Conservation (phyloP, 2,888 invertebrate species). For the Isoperla grammatica region DNA sequence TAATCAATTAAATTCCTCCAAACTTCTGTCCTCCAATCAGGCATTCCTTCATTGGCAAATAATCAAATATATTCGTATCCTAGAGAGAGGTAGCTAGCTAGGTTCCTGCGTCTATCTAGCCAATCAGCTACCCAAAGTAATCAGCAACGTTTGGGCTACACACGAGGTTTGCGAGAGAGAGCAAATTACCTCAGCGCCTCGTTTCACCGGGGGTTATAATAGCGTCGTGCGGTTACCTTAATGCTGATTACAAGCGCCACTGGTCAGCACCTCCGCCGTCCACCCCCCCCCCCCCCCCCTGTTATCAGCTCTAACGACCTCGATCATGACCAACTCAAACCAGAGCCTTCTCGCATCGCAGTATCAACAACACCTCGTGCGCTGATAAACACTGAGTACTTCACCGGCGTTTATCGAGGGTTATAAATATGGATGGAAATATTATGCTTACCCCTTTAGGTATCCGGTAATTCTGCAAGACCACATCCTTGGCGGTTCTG, state of each 20-base stretch:
- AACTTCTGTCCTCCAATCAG: no score
- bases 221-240: conserved; percentile 4
- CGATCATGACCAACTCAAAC: neutral
- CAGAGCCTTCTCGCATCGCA: neutral
- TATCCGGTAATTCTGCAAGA: conserved; percentile 57
- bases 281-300: neutral
- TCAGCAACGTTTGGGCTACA: no score
- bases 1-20: no score
- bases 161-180: no score
- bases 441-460: conserved; percentile 51
- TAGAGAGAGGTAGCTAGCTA: no score
- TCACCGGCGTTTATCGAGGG: neutral
- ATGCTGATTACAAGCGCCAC: conserved; percentile 11
- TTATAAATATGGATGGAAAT: neutral
- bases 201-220: neutral
- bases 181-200: neutral
- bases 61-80: no score
- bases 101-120: no score
- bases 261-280: neutral
- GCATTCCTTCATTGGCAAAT: no score
- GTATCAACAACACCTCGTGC: neutral
- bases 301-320: neutral
- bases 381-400: neutral
- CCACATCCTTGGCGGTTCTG: conserved; percentile 49
- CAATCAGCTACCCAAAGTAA: no score